Evolutionary conservation across 2,888 invertebrate species (phyloP).

Genomic region (Aproaerema taeniolella): DNA sequence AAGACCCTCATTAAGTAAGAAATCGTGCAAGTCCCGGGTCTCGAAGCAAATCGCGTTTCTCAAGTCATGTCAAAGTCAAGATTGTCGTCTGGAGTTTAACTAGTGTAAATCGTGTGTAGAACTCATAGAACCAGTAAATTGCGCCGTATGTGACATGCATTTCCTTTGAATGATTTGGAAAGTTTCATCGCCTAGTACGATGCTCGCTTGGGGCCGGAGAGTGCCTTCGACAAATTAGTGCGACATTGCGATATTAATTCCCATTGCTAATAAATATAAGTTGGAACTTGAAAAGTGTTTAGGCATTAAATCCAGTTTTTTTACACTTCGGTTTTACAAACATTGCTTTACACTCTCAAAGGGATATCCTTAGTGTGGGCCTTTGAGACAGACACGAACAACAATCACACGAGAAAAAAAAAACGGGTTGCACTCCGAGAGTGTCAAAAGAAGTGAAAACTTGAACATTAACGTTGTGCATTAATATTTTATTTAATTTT

Average conservation of each 20-base stretch:
- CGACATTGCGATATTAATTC: constrained; percentile 10
- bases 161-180: constrained; percentile 30
- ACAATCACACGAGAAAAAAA: too few species aligned
- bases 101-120: constrained; percentile 33
- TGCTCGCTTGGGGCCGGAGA: constrained; percentile 7
- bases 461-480: too few species aligned
- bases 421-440: too few species aligned
- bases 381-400: too few species aligned
- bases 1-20: neutral
- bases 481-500: too few species aligned
- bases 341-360: too few species aligned
- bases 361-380: too few species aligned
- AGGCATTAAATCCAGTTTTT: too few species aligned
- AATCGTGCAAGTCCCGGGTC: neutral
- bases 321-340: too few species aligned
- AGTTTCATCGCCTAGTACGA: constrained; percentile 19
- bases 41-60: constrained; percentile 8
- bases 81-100: constrained; percentile 31
- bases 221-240: constrained; percentile 12
- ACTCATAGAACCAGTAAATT: constrained; percentile 34
- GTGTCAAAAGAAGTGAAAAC: too few species aligned
- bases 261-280: constrained; percentile 6
- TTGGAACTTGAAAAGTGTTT: constrained; percentile 7
- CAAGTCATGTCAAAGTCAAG: constrained; percentile 30
- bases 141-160: constrained; percentile 26